A percentile compares a stretch with the other conserved stretches of the same genome.
Evolutionary conservation across 2,888 invertebrate genomes (phyloP).

Genomic region (Cetonia aurata): DNA sequence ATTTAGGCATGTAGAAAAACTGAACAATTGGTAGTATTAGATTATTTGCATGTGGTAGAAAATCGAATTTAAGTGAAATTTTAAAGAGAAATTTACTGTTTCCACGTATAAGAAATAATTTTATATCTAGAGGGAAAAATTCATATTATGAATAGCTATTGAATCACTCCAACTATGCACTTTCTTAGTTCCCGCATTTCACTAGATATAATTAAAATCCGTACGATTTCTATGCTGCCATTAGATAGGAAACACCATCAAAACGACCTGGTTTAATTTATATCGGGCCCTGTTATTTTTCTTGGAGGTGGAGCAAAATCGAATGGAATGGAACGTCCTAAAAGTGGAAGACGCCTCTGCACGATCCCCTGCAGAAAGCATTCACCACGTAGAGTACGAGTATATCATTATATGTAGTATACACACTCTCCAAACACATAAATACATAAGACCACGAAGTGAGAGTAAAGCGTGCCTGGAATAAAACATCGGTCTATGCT

Average conservation of each 20-base stretch:
- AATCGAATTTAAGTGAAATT: background rate
- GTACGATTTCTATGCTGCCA: conserved; percentile 51
- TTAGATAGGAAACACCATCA: conserved; percentile 53
- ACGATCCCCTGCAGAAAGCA: conserved; percentile 17
- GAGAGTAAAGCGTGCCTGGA: conserved; percentile 51
- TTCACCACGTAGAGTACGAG: background rate
- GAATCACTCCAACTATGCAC: background rate
- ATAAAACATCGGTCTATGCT: conserved; percentile 52
- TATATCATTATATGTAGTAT: background rate
- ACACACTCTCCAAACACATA: conserved; percentile 49
- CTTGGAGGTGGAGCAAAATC: conserved; percentile 18
- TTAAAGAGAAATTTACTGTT: background rate
- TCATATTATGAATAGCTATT: too few relatives aligned
- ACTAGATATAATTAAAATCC: conserved; percentile 48
- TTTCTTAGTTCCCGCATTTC: conserved; percentile 54
- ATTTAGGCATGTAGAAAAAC: too few relatives aligned
- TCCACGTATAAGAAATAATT: background rate
- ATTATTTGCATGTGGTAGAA: too few relatives aligned
- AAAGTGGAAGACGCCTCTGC: conserved; percentile 16
- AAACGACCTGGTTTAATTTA: conserved; percentile 60
- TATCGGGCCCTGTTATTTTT: conserved; percentile 53
- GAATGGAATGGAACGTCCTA: conserved; percentile 18
- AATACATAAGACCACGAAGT: conserved; percentile 48
- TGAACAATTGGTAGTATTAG: too few relatives aligned
- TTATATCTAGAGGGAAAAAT: background rate